A percentile compares a stretch with the other conserved stretches of the same genome.
These are phyloP conservation scores for Anniella stebbinsi DNA, from an alignment of 2,797 vertebrate species.

Conservation along the genomic window DNA sequence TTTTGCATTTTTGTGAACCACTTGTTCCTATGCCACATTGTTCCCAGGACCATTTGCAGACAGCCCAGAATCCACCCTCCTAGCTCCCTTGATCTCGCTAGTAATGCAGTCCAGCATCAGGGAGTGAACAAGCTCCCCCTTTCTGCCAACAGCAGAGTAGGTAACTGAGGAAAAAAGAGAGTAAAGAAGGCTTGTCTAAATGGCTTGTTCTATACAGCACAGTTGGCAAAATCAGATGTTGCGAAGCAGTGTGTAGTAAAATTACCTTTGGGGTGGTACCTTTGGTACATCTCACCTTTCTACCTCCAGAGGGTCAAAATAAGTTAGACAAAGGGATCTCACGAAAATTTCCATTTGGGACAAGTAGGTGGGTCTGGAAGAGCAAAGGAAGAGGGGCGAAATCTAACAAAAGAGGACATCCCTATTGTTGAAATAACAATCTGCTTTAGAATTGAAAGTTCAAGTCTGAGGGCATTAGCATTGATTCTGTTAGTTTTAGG, in stretches of 20 bases:
- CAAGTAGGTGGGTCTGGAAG: neutral
- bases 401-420: slow-evolving; percentile 44
- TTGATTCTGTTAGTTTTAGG: slow-evolving; percentile 37
- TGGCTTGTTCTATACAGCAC: neutral
- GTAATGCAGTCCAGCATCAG: slow-evolving; percentile 7
- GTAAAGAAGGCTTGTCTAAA: neutral
- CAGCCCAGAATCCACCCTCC: neutral
- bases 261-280: neutral
- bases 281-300: neutral
- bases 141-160: neutral
- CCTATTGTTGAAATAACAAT: slow-evolving; percentile 31
- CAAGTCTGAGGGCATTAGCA: slow-evolving; percentile 34
- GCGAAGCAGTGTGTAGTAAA: neutral
- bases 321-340: neutral
- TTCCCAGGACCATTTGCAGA: neutral
- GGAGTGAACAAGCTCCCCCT: slow-evolving; percentile 24
- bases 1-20: neutral
- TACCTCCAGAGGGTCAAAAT: neutral
- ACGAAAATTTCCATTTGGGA: slow-evolving; percentile 20
- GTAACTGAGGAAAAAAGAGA: neutral
- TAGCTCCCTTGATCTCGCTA: neutral
- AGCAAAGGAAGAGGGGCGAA: neutral
- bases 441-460: slow-evolving; percentile 31
- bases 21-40: neutral
- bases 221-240: neutral